Conservation (phyloP, 2,113 vertebrate genomes). For the Pontoporia blainvillei region DNA sequence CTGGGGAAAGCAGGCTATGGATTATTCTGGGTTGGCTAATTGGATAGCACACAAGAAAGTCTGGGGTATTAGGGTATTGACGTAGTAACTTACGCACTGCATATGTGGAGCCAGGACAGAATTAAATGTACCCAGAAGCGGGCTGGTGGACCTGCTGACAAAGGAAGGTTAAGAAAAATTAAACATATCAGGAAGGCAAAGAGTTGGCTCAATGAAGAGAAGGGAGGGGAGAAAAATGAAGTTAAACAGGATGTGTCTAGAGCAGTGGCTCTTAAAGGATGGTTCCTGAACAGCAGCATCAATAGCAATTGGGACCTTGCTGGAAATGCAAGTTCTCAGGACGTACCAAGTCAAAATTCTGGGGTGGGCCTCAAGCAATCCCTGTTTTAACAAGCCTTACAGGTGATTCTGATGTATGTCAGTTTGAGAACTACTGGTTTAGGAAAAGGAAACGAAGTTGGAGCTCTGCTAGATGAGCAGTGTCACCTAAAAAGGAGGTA, state of each 20-base stretch:
- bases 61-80: neutral
- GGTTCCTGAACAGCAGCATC: neutral
- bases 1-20: neutral
- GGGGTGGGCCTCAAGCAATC: neutral
- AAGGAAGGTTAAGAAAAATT: neutral
- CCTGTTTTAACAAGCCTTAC: neutral
- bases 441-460: neutral
- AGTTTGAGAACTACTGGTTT: neutral
- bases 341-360: neutral
- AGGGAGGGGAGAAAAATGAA: neutral
- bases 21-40: neutral
- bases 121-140: neutral
- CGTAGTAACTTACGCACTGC: neutral
- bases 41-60: neutral
- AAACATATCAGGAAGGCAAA: neutral
- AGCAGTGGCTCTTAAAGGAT: neutral
- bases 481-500: neutral
- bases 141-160: neutral
- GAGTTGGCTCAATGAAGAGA: neutral
- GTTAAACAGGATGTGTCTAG: neutral
- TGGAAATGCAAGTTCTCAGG: neutral
- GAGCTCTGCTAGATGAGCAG: neutral
- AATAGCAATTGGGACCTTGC: neutral
- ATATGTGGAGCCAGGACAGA: neutral
- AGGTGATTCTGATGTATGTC: neutral